Base-by-base conservation (phyloP, 2,888 invertebrate species). In the Perithous albicinctus region DNA sequence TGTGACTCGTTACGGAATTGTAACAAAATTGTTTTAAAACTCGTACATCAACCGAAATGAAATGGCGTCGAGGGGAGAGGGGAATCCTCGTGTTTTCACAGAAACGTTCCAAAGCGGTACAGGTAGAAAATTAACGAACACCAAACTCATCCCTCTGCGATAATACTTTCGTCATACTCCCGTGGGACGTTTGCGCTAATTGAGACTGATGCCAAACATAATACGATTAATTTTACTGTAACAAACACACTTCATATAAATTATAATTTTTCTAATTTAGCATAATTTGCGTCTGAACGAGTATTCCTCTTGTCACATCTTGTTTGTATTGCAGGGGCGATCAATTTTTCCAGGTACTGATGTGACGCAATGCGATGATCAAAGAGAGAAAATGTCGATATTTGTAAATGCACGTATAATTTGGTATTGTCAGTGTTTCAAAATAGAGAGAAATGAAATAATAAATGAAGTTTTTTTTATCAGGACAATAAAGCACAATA, bases 1-100 rank as follows among this genome's bases (percentile, higher is more conserved):
- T 79, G 54, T 78, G 82, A 81, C 84, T 83, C 80, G 76, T 83
- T 75, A 79, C 78, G 70, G 85, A 86, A 86, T 87, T 85, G 86
- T 86, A 86, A 85, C 84, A 85, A 87, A 85, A 88, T 87, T 88
- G 87, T 87, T 88, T 86, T 85, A 86, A 87, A 87, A 87, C 86
- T 87, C 86, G 85, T 86, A 86, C 86, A 87, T 86, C 88, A 87
- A 81, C 83, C 82, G 82, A 85, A 85, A 85, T 82, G 83, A 85
- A 86, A 87, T 85, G 85, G 82, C 26, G 56, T 46, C 29, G 67
- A 18, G 18, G 20, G 41, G 48, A 10, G 18, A 43, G 67, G 69
- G 48, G 74, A 66, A 59, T 67, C 51, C 41, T 32, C 46, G 38
- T 78, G 38, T 78, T 72, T 78, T 54, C 15, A n/a, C 32, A 48